Evolutionary conservation across 2,113 vertebrate species (phyloP).

Genomic region (Neolamprologus hecqui): DNA sequence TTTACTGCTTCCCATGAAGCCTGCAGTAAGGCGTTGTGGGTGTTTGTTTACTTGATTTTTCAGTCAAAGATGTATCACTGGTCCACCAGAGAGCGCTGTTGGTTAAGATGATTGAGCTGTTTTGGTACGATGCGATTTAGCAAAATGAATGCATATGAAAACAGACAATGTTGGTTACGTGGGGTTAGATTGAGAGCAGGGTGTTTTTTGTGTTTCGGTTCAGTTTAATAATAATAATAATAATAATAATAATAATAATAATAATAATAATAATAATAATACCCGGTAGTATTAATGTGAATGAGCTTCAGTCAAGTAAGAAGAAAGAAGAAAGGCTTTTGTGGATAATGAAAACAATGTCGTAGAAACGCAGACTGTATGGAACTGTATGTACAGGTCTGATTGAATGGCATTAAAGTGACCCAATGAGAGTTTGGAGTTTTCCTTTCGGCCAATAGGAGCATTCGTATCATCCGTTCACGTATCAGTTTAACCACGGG

Average conservation of each 20-base stretch:
- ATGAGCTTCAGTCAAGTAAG: not conserved
- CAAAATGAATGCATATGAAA: not conserved
- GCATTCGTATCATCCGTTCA: not conserved
- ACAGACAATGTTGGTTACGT: not conserved
- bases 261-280: not conserved
- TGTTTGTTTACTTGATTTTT: not conserved
- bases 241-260: not conserved
- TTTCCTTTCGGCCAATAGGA: constrained; percentile 23
- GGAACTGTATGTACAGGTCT: not conserved
- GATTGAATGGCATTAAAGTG: constrained; percentile 10
- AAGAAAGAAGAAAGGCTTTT: not conserved
- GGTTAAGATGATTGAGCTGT: not conserved
- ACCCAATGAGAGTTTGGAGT: not conserved
- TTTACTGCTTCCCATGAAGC: not conserved
- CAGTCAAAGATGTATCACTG: not conserved
- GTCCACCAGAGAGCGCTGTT: constrained; percentile 37
- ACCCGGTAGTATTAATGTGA: not conserved
- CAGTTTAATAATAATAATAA: not conserved
- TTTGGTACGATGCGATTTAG: not conserved
- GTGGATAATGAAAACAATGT: not conserved
- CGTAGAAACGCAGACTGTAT: not conserved
- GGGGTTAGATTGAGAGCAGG: not conserved
- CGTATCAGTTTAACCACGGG: not conserved
- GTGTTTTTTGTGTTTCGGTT: not conserved
- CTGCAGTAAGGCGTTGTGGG: not conserved